Base-by-base conservation (phyloP, 2,113 vertebrate species). In the Myotis brandtii region DNA sequence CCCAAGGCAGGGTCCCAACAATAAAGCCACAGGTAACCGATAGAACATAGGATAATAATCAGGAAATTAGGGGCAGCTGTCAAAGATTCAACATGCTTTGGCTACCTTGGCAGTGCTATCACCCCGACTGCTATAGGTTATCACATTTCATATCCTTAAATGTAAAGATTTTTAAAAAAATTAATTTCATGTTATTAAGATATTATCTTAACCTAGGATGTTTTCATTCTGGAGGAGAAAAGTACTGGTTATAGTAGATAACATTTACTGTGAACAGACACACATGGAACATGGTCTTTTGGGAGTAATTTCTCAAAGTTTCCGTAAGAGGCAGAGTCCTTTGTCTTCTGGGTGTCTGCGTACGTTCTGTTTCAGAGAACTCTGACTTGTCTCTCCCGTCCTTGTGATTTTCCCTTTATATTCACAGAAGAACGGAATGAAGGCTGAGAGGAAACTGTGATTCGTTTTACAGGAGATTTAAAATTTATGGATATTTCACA, bases 191-290 rank as follows among this genome's bases (percentile, higher is more conserved):
- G 25, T 48, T 18, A 54, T 90, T 72, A 86, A 37, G 10, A 64
- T 82, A 76, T 34, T 75, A 52, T 79, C n/a, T 87, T 91, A 89
- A 94, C 59, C 27, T 52, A 73, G 16, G 18, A 67, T 69, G 6
- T 23, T 86, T 91, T 94, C 20, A 66, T 70, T 91, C 9, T 81
- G 84, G 16, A 80, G 16, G 9, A 6, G 23, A 25, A 76, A 89
- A 64, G 1, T 80, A 70, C 62, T 37, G 66, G 13, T 56, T 80
- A 76, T 2, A 89, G 8, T 62, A 43, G 62, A 96, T 52, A 95
- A 96, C 87, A 80, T 80, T 91, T 62, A 95, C 86, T 84, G 96
- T 93, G 21, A 59, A 66, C 75, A 95, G 20, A n/a, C 69, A 96
- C 91, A 98, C 72, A 62, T 56, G 83, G 88, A 89, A 27, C 13